Evolutionary conservation across 1,140 invertebrate species (phyloP).

Genomic region (Aphelenchoides besseyi): DNA sequence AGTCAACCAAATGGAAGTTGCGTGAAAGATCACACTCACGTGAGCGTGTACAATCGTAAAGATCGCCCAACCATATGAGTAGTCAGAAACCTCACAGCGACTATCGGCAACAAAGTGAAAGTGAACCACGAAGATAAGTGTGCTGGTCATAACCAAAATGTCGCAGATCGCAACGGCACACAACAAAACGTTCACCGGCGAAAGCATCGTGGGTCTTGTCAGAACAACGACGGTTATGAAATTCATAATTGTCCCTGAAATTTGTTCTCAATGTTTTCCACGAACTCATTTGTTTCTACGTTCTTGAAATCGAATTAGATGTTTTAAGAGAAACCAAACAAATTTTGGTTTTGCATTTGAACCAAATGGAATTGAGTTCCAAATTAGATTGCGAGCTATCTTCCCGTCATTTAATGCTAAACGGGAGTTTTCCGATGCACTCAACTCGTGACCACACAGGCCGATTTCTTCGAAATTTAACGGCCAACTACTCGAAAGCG

Average conservation of each 20-base stretch:
- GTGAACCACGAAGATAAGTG: constrained; percentile 57
- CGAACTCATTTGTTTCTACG: constrained; percentile 10
- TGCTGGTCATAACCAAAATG: constrained; percentile 59
- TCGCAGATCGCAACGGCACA: constrained; percentile 60
- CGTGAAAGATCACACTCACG: constrained; percentile 58
- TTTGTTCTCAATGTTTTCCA: constrained; percentile 4
- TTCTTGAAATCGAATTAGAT: constrained; percentile 15
- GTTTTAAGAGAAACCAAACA: too few relatives aligned
- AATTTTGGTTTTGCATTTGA: too few relatives aligned
- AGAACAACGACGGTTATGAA: constrained; percentile 81
- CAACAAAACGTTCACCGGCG: constrained; percentile 57
- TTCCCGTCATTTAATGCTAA: too few relatives aligned
- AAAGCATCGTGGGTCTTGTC: constrained; percentile 68
- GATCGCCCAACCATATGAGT: constrained; percentile 48
- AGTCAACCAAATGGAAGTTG: constrained; percentile 58
- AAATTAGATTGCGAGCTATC: too few relatives aligned
- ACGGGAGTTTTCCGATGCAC: constrained; percentile 7
- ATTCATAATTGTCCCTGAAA: constrained; percentile 72
- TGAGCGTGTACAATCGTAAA: constrained; percentile 59
- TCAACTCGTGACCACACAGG: background rate
- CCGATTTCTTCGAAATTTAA: constrained; percentile 7
- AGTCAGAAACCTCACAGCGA: constrained; percentile 39
- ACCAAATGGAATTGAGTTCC: too few relatives aligned
- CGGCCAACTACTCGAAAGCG: background rate
- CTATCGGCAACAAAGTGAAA: constrained; percentile 51